phyloP scores from a whole-genome alignment of 1,140 invertebrate genomes.

The Popillia japonica region DNA sequence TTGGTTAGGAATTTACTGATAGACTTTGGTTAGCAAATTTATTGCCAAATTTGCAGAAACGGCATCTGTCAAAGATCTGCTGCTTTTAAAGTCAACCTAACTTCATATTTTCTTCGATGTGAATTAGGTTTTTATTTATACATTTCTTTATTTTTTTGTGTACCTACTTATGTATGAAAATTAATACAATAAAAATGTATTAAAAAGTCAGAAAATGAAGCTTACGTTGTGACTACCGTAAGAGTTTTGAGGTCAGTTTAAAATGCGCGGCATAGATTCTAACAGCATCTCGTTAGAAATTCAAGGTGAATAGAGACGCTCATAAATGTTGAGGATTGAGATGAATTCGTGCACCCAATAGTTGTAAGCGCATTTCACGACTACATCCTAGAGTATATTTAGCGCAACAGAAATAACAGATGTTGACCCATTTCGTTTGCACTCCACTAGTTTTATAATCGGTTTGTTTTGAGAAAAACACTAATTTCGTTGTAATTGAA shows the following conservation, averaged over 20 bases:
- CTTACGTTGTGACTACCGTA: neutral
- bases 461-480: neutral
- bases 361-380: constrained; percentile 28
- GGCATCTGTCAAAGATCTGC: no score
- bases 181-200: no score
- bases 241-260: neutral
- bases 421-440: constrained; percentile 52
- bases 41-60: no score
- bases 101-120: no score
- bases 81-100: no score
- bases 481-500: neutral
- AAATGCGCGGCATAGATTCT: neutral
- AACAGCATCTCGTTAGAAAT: neutral
- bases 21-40: no score
- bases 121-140: no score
- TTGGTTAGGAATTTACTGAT: no score
- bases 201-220: neutral
- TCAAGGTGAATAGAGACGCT: constrained; percentile 17
- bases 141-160: no score
- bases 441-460: constrained; percentile 35
- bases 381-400: constrained; percentile 23
- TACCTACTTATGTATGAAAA: no score
- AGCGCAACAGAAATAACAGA: constrained; percentile 49
- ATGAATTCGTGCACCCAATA: neutral
- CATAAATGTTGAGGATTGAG: constrained; percentile 11